Evolutionary conservation across 2,113 vertebrate genomes (phyloP), one percentile per base, ranked within the genome.

Genomic region (Rhinolophus ferrumequinum): DNA sequence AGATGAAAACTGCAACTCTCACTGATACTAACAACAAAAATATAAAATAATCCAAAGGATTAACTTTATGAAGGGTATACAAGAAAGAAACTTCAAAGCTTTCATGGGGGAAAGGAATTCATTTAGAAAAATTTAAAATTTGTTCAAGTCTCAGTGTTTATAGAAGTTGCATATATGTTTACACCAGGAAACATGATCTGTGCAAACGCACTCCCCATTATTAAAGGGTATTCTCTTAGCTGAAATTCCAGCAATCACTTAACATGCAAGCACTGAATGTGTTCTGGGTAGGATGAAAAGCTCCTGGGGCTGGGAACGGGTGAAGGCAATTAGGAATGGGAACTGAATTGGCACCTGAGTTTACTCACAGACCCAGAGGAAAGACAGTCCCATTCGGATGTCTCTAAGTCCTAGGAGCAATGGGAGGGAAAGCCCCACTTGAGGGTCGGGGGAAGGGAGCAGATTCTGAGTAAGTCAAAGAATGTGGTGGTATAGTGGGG

Each of bases 51-150:
- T 41, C 47, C 33, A 50, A 75, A 30, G 73, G 70, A n/a, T 81
- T 95, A 91, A 54, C 15, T 64, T 86, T 52, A 86, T 52, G 16
- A 87, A 28, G n/a, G 16, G 6, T 88, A 41, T 19, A 11, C 30
- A 82, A 47, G 67, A 62, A 82, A 64, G 54, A 83, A 79, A 89
- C 3, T 19, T 16, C 4, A 93, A 81, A 75, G 67, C n/a, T 91
- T 91, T 91, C 41, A 54, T 26, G 28, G 21, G 28, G 41, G 50
- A 94, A 81, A 82, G 50, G 11, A 73, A 81, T 52, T 81, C 50
- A 80, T 85, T 66, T 38, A 66, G 30, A 8, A 58, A 80, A 94
- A 94, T 58, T 75, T 58, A 87, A 58, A 90, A 90, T 84, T 41
- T 76, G 47, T 82, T 86, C 16, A 56, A 52, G 47, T 82, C 30